phyloP scores from a whole-genome alignment of 2,888 invertebrate genomes.

The Ferrisia virgata region DNA sequence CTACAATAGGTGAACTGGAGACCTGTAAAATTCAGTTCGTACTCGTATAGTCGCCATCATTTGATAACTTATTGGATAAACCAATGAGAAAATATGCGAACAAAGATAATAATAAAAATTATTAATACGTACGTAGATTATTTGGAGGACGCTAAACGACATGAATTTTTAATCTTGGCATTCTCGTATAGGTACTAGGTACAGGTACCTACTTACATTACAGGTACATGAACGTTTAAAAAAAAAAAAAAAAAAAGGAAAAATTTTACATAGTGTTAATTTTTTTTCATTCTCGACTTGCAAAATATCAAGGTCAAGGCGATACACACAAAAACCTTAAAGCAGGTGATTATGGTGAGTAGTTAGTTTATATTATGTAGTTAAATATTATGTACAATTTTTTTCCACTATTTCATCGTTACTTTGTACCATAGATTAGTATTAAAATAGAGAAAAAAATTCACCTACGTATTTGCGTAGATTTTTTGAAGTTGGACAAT shows the following conservation, averaged over 20 bases:
- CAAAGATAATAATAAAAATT: not conserved
- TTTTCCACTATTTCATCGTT: not conserved
- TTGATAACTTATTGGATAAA: not conserved
- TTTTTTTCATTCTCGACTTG: not conserved
- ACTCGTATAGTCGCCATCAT: not conserved
- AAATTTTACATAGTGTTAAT: not conserved
- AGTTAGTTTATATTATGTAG: too few relatives aligned
- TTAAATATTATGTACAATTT: not conserved
- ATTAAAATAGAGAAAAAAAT: not conserved
- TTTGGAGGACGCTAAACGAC: not conserved
- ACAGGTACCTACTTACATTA: too few relatives aligned
- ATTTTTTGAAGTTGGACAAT: not conserved
- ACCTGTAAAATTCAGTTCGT: not conserved
- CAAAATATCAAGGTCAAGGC: slow-evolving; percentile 5
- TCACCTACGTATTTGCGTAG: not conserved
- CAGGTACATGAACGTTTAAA: not conserved
- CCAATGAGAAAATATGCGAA: not conserved
- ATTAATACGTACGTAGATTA: slow-evolving; percentile 7
- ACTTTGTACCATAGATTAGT: not conserved
- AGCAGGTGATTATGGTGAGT: not conserved
- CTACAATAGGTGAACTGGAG: not conserved
- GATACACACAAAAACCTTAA: not conserved
- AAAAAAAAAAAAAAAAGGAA: not conserved
- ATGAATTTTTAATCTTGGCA: not conserved
- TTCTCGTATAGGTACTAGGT: not conserved